phyloP scores from a whole-genome alignment of 2,888 invertebrate genomes.

The Emmelina monodactyla region DNA sequence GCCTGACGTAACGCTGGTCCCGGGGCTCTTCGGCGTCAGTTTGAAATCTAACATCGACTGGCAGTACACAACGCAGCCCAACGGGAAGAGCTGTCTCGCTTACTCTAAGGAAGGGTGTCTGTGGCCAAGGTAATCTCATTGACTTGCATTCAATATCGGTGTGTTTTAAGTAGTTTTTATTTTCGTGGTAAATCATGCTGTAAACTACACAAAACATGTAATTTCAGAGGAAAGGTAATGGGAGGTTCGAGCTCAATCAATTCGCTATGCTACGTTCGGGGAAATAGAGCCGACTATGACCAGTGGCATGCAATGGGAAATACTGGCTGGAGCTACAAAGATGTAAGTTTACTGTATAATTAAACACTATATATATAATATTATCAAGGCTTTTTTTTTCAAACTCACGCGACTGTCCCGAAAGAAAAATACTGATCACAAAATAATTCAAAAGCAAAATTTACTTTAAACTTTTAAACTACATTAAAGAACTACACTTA shows the following conservation, averaged over 20 bases:
- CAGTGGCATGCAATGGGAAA: slow-evolving; percentile 69
- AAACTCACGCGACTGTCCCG: no score
- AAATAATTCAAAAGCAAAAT: no score
- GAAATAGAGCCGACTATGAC: slow-evolving; percentile 67
- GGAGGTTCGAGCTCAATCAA: slow-evolving; percentile 73
- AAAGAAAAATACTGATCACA: no score
- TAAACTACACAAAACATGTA: no score
- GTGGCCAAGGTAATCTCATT: slow-evolving; percentile 62
- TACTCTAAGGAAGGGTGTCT: slow-evolving; percentile 54
- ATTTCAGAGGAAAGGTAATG: slow-evolving; percentile 65
- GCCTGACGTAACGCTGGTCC: slow-evolving; percentile 68
- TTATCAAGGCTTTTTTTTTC: no score
- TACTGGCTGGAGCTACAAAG: slow-evolving; percentile 67
- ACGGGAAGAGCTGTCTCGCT: slow-evolving; percentile 64
- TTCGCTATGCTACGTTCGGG: slow-evolving; percentile 68
- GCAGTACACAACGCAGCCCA: slow-evolving; percentile 68
- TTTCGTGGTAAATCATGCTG: neutral
- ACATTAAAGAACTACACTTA: no score
- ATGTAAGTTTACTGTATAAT: slow-evolving; percentile 39
- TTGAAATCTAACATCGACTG: slow-evolving; percentile 71
- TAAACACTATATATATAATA: no score
- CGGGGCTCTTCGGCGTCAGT: slow-evolving; percentile 63
- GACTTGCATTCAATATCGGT: no score
- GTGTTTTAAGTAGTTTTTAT: neutral
- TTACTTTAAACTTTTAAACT: no score